phyloP scores from a whole-genome alignment of 2,113 vertebrate genomes.

The Psammodynastes pulverulentus region DNA sequence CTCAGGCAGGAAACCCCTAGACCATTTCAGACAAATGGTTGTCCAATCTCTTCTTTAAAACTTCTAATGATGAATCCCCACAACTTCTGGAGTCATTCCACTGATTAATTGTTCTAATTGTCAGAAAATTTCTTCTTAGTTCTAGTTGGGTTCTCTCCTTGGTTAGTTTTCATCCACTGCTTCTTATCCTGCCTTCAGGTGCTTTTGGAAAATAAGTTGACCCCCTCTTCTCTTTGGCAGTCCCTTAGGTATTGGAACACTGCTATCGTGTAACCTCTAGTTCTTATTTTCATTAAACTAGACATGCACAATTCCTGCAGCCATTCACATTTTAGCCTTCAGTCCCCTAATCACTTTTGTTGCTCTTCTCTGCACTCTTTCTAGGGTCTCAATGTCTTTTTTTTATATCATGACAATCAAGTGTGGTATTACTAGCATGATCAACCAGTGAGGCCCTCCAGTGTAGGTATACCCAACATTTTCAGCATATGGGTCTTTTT shows the following conservation, averaged over 20 bases:
- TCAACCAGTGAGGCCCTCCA: not conserved
- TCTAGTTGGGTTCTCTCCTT: not conserved
- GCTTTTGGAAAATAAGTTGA: not conserved
- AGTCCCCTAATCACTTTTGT: not conserved
- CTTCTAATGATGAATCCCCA: not conserved
- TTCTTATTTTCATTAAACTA: not conserved
- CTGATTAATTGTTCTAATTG: not conserved
- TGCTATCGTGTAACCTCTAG: not conserved
- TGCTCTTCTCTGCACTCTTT: not conserved
- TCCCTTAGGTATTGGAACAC: not conserved
- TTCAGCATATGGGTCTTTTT: not conserved
- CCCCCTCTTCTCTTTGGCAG: not conserved
- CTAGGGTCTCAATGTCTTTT: not conserved
- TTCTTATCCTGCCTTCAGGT: not conserved
- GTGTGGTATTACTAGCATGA: not conserved
- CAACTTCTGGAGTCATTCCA: not conserved
- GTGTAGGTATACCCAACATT: not conserved
- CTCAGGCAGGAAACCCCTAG: not conserved
- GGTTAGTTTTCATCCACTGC: not conserved
- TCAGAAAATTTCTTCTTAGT: not conserved
- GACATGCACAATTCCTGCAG: not conserved
- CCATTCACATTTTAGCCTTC: not conserved
- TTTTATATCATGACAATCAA: not conserved
- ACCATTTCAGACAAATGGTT: not conserved
- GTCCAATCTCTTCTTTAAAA: not conserved